Percentiles rank a stretch among this genome's conserved stretches.
Evolutionary conservation across 2,797 vertebrate species (phyloP).

Genomic region (Rallus crepitans): DNA sequence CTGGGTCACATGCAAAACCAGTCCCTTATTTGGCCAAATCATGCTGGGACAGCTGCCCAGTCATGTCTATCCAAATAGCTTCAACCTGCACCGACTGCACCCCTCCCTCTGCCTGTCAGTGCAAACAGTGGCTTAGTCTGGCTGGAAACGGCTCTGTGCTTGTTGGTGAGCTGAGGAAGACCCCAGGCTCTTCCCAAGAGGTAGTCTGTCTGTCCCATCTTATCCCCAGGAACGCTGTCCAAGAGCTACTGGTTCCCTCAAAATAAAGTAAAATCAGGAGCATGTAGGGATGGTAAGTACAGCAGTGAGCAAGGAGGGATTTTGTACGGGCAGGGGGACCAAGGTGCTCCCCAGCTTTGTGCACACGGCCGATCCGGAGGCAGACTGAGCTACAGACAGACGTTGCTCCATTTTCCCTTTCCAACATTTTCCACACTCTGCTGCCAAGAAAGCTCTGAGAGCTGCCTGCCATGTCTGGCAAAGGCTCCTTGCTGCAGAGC

Average conservation of each 20-base stretch:
- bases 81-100: not conserved
- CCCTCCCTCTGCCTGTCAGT: not conserved
- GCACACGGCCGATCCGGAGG: fast-evolving
- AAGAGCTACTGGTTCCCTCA: not conserved
- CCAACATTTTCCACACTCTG: constrained; percentile 45
- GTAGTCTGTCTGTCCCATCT: not conserved
- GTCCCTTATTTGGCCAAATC: not conserved
- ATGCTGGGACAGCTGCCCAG: not conserved
- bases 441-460: constrained; percentile 29
- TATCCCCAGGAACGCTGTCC: not conserved
- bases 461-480: constrained; percentile 24
- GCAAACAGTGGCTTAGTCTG: not conserved
- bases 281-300: fast-evolving
- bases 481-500: not conserved
- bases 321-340: not conserved
- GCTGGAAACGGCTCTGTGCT: not conserved
- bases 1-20: not conserved
- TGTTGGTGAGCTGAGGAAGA: not conserved
- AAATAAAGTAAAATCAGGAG: not conserved
- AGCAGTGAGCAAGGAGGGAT: not conserved
- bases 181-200: not conserved
- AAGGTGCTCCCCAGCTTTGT: not conserved
- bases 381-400: not conserved
- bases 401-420: not conserved
- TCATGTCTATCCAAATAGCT: not conserved